A percentile compares a stretch with the other conserved stretches of the same genome.
These are phyloP conservation scores for Cynocephalus volans DNA, from an alignment of 2,113 vertebrate genomes.

Conservation along the genomic window DNA sequence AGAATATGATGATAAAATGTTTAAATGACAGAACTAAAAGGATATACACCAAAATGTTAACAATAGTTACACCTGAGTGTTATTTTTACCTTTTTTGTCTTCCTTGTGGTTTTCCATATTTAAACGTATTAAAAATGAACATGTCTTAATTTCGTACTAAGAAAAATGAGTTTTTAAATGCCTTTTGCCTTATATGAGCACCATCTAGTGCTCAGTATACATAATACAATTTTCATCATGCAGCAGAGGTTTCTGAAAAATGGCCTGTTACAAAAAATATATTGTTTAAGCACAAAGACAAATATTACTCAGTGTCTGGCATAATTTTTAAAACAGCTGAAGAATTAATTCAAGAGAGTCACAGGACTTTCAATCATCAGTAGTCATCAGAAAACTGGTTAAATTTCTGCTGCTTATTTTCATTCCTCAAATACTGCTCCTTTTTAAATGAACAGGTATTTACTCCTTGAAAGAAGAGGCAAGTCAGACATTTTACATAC, in stretches of 20 bases:
- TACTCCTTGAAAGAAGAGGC: neutral
- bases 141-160: neutral
- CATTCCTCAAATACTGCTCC: constrained; percentile 14
- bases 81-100: neutral
- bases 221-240: constrained; percentile 43
- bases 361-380: neutral
- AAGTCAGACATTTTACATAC: neutral
- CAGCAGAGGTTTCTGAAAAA: neutral
- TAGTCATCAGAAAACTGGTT: neutral
- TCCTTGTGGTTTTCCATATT: neutral
- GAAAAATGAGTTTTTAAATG: constrained; percentile 17
- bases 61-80: neutral
- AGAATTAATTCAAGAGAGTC: constrained; percentile 12
- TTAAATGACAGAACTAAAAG: neutral
- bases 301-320: neutral
- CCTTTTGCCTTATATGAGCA: constrained; percentile 86
- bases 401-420: constrained; percentile 19
- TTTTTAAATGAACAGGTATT: constrained; percentile 3
- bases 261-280: neutral
- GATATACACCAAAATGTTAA: neutral
- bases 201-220: constrained; percentile 88
- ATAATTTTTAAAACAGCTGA: constrained; percentile 50
- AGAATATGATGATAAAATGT: neutral
- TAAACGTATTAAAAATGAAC: constrained; percentile 46
- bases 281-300: neutral